Conservation (phyloP, 2,113 vertebrate species). For the Calidris pugnax region DNA sequence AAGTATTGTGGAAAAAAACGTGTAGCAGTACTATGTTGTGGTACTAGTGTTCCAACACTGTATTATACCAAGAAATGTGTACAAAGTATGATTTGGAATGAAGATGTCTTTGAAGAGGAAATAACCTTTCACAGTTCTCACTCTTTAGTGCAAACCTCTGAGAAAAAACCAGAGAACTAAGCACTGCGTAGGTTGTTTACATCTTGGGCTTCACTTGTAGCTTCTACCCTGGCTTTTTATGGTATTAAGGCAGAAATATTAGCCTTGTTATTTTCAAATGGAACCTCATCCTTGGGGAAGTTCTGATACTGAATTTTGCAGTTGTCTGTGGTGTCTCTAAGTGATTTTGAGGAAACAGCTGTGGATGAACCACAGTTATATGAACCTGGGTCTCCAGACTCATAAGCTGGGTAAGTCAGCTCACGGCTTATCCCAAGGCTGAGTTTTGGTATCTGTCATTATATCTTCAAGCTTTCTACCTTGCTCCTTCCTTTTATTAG, state of each 20-base stretch:
- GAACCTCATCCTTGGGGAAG: not conserved
- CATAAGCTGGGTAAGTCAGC: not conserved
- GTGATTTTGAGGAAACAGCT: not conserved
- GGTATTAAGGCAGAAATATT: not conserved
- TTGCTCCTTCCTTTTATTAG: not conserved
- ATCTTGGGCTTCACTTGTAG: not conserved
- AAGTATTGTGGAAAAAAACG: not conserved
- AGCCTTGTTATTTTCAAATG: not conserved
- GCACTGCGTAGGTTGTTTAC: not conserved
- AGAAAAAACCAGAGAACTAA: not conserved
- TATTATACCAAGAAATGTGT: not conserved
- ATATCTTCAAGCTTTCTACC: not conserved
- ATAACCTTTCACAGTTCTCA: not conserved
- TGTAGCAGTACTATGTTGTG: not conserved
- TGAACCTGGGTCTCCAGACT: not conserved
- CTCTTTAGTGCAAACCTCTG: not conserved
- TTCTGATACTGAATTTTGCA: not conserved
- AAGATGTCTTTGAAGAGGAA: not conserved
- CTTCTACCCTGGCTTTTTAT: not conserved
- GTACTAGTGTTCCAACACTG: not conserved
- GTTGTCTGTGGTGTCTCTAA: not conserved
- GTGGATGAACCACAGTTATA: not conserved
- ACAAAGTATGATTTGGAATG: not conserved
- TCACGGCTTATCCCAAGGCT: not conserved
- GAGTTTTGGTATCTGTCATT: not conserved